Evolutionary conservation across 2,888 invertebrate species (phyloP).

Genomic region (Parnassius apollo): DNA sequence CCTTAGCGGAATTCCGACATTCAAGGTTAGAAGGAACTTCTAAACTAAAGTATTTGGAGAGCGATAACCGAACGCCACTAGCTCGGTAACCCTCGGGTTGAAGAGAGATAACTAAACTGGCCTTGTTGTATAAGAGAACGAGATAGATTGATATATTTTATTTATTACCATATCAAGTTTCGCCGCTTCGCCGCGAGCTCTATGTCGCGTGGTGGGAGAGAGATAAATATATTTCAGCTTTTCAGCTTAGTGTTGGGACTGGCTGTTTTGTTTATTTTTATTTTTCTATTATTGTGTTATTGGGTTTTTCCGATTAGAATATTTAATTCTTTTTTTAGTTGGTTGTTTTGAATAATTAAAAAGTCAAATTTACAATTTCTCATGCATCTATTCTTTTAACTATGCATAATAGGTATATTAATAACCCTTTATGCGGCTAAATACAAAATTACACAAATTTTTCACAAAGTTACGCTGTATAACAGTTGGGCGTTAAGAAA

Average conservation of each 20-base stretch:
- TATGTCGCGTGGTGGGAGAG: slow-evolving; percentile 51
- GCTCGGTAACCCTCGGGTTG: slow-evolving; percentile 47
- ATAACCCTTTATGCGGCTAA: slow-evolving; percentile 3
- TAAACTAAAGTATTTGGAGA: slow-evolving; percentile 68
- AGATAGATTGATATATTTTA: slow-evolving; percentile 58
- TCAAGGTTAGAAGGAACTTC: slow-evolving; percentile 73
- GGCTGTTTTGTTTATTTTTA: slow-evolving; percentile 17
- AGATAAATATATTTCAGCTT: slow-evolving; percentile 48
- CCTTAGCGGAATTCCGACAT: slow-evolving; percentile 57
- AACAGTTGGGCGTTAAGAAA: slow-evolving; percentile 23
- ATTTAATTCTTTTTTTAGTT: slow-evolving; percentile 8
- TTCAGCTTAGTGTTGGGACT: slow-evolving; percentile 28
- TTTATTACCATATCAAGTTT: slow-evolving; percentile 75
- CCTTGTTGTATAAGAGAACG: slow-evolving; percentile 35
- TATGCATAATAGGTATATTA: slow-evolving; percentile 2
- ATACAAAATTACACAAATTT: slow-evolving; percentile 26
- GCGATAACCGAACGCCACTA: slow-evolving; percentile 65
- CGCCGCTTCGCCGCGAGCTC: slow-evolving; percentile 52
- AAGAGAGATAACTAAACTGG: slow-evolving; percentile 43
- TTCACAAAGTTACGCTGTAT: slow-evolving; percentile 19
- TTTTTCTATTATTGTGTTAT: slow-evolving; percentile 12
- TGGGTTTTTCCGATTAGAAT: slow-evolving; percentile 13
- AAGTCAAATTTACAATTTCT: slow-evolving; percentile 13
- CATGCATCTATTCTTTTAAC: slow-evolving; percentile 1
- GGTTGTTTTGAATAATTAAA: slow-evolving; percentile 12